A percentile compares a stretch with the other conserved stretches of the same genome.
Evolutionary conservation across 2,888 invertebrate species (phyloP).

Genomic region (Xestia c-nigrum): DNA sequence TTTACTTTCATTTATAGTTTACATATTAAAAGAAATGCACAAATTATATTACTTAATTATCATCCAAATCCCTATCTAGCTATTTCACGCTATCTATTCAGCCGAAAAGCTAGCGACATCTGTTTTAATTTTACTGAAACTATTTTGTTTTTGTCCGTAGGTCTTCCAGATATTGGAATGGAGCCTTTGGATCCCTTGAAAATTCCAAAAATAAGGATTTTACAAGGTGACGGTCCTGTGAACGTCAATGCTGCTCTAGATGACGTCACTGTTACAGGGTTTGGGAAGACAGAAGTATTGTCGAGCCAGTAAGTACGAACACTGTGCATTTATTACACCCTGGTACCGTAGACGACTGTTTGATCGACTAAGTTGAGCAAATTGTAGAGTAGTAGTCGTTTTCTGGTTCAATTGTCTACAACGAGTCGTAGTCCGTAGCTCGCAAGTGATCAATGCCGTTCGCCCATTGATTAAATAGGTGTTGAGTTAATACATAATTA

Average conservation of each 20-base stretch:
- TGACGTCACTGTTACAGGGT: constrained; percentile 92
- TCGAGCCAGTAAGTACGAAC: constrained; percentile 90
- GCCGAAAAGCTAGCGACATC: constrained; percentile 37
- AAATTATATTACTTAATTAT: not conserved
- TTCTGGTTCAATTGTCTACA: constrained; percentile 13
- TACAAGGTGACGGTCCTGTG: constrained; percentile 93
- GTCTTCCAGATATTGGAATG: constrained; percentile 91
- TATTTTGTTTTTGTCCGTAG: constrained; percentile 70
- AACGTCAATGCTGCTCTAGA: constrained; percentile 93
- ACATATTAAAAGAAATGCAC: constrained; percentile 1
- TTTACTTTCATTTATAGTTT: constrained; percentile 30
- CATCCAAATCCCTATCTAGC: not conserved
- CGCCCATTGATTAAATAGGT: not conserved
- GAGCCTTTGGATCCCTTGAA: constrained; percentile 92
- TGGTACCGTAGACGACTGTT: constrained; percentile 81
- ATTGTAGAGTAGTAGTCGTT: constrained; percentile 52
- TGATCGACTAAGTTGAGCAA: constrained; percentile 82
- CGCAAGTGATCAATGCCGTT: not conserved
- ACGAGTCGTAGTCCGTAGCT: not conserved
- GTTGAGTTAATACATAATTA: not conserved
- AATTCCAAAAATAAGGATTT: constrained; percentile 91
- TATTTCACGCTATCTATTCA: not conserved
- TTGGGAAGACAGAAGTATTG: constrained; percentile 91
- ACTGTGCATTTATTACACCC: constrained; percentile 71
- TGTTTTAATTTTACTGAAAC: constrained; percentile 13